Conservation (phyloP, 2,113 vertebrate species). For the Hippocampus zosterae region DNA sequence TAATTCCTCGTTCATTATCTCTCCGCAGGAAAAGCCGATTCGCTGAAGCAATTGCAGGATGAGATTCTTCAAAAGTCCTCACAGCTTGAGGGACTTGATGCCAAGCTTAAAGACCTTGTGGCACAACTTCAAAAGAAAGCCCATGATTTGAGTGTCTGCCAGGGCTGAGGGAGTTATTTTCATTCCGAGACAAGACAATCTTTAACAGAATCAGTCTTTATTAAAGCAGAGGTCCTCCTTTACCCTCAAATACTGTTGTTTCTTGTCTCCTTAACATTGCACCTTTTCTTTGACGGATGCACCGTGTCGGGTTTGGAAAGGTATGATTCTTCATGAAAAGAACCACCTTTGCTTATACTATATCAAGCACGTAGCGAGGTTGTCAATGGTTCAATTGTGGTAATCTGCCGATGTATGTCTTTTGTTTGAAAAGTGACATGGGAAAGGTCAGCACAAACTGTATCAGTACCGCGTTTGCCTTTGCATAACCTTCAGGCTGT, state of each 20-base stretch:
- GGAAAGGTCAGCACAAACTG: constrained; percentile 1
- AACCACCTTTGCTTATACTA: neutral
- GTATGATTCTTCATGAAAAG: neutral
- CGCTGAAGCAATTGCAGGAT: constrained; percentile 69
- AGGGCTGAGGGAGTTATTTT: constrained; percentile 28
- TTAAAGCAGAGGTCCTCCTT: neutral
- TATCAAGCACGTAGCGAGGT: neutral
- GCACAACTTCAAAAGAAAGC: constrained; percentile 63
- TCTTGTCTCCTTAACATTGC: neutral
- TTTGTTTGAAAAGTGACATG: neutral
- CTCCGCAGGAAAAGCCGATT: constrained; percentile 71
- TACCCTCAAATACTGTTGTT: neutral
- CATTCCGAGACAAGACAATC: neutral
- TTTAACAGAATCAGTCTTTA: neutral
- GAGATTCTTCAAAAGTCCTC: constrained; percentile 66
- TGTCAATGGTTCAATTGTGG: neutral
- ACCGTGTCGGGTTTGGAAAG: neutral
- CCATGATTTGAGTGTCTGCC: constrained; percentile 47
- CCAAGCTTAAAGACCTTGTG: constrained; percentile 65
- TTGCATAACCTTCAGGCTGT: neutral
- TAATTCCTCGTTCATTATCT: neutral
- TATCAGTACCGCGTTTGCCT: neutral
- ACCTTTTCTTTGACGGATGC: neutral
- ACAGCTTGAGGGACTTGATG: constrained; percentile 71
- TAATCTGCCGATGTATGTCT: neutral